Base-by-base conservation (phyloP, 2,888 invertebrate species). In the Acheta domesticus region DNA sequence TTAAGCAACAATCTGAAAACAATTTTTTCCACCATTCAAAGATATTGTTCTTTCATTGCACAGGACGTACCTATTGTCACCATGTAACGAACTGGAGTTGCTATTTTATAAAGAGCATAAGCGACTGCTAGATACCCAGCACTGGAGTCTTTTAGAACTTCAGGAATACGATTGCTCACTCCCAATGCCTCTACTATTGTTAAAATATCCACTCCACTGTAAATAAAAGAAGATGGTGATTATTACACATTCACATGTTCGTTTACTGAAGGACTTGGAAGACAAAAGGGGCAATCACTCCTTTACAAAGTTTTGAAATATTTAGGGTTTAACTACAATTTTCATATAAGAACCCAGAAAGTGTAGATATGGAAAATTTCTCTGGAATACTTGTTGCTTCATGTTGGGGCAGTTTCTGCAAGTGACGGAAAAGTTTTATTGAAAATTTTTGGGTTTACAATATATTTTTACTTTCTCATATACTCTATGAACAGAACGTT, bases 21-120 rank as follows among this genome's bases (percentile, higher is more conserved):
- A 2, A 62, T n/a, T 19, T 62, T 62, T 12, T 1, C n/a, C n/a
- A 62, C 16, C n/a, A 14, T 62, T 12, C 62, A 19, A n/a, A 62
- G n/a, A 14, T 16, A 19, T 62, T n/a, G n/a, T 19, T 23, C 23
- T 23, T 19, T 62, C 0, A 19, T 62, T 4, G 12, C 14, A 62
- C 16, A 12, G n/a, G n/a, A 62, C 14, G 14, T 89, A 93, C 94
- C 96, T 85, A 98, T 86, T 77, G 98, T 98, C 1, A 97, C 93
- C n/a, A 96, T 93, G 87, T 98, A 98, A 83, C 98, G 89, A 19
- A 94, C 87, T 4, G 98, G 98, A 12, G 97, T 96, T 49, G 93
- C 93, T 83, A 99, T 89, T 89, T 99, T 99, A 87, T 98, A 99
- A 84, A 98, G 89, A 75, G 96, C 93, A 87, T 97, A 96, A 0